Percentiles rank a stretch among this genome's conserved stretches.
Evolutionary conservation across 2,888 invertebrate species (phyloP).

Genomic region (Gisinianus flammeolus): DNA sequence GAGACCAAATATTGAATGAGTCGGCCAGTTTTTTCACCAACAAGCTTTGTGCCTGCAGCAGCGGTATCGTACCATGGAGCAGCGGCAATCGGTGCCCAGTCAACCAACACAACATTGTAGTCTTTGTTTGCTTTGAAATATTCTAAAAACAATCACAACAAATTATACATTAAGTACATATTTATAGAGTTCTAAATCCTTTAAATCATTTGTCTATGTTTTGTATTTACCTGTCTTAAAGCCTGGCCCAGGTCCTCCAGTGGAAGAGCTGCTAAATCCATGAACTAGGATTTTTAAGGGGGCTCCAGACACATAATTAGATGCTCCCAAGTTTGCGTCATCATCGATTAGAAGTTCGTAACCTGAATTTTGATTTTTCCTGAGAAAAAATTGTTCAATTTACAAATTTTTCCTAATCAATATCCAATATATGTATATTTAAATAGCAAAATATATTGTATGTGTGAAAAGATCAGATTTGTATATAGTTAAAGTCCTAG

Average conservation of each 20-base stretch:
- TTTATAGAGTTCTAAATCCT: too few relatives aligned
- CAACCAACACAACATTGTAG: slow-evolving; percentile 44
- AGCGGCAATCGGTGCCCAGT: slow-evolving; percentile 40
- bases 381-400: too few relatives aligned
- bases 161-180: too few relatives aligned
- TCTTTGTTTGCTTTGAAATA: slow-evolving; percentile 21
- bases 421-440: too few relatives aligned
- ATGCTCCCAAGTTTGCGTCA: slow-evolving; percentile 21
- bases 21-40: slow-evolving; percentile 29
- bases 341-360: slow-evolving; percentile 21
- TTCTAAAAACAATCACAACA: too few relatives aligned
- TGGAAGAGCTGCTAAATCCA: slow-evolving; percentile 50
- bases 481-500: not conserved
- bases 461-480: too few relatives aligned
- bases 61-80: slow-evolving; percentile 44
- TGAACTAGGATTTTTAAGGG: slow-evolving; percentile 51
- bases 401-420: too few relatives aligned
- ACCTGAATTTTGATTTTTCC: slow-evolving; percentile 4
- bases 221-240: too few relatives aligned
- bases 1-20: slow-evolving; percentile 13
- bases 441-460: too few relatives aligned
- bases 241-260: slow-evolving; percentile 41
- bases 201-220: too few relatives aligned
- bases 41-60: slow-evolving; percentile 37
- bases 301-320: slow-evolving; percentile 44